A percentile compares a stretch with the other conserved stretches of the same genome.
These are phyloP conservation scores for Coptodon bakossiorum DNA, from an alignment of 2,113 vertebrate genomes.

Conservation along the genomic window DNA sequence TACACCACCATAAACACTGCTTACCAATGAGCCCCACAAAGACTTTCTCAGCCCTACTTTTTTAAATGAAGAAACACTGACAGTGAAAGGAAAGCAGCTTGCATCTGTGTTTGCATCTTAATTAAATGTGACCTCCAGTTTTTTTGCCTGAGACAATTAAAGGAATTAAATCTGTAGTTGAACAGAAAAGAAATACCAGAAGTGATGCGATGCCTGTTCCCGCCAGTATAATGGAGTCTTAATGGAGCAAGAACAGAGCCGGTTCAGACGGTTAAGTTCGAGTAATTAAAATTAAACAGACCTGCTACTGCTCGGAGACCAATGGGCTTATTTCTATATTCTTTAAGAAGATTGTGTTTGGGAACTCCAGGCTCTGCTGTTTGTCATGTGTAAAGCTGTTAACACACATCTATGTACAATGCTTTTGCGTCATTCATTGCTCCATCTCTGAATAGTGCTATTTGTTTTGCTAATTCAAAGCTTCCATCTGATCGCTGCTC, in stretches of 20 bases:
- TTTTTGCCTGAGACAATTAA: background rate
- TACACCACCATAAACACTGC: background rate
- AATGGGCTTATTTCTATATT: slow-evolving; percentile 7
- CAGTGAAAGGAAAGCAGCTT: background rate
- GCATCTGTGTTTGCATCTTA: background rate
- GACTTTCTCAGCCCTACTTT: background rate
- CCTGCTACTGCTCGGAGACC: background rate
- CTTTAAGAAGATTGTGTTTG: slow-evolving; percentile 6
- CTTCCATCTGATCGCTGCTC: background rate
- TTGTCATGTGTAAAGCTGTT: background rate
- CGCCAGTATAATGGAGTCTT: slow-evolving; percentile 7
- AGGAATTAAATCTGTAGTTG: background rate
- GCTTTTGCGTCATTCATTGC: slow-evolving; percentile 8
- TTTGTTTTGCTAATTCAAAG: background rate
- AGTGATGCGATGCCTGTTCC: background rate
- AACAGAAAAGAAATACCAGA: background rate
- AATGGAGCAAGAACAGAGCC: slow-evolving; percentile 5
- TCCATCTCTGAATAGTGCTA: background rate
- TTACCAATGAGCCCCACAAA: background rate
- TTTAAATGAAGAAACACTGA: background rate
- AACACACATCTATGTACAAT: background rate
- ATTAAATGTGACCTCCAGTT: background rate
- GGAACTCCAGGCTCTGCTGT: background rate
- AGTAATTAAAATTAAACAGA: slow-evolving; percentile 48
- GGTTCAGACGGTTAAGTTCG: background rate